phyloP scores from a whole-genome alignment of 2,888 invertebrate species.

The Ceramica pisi region DNA sequence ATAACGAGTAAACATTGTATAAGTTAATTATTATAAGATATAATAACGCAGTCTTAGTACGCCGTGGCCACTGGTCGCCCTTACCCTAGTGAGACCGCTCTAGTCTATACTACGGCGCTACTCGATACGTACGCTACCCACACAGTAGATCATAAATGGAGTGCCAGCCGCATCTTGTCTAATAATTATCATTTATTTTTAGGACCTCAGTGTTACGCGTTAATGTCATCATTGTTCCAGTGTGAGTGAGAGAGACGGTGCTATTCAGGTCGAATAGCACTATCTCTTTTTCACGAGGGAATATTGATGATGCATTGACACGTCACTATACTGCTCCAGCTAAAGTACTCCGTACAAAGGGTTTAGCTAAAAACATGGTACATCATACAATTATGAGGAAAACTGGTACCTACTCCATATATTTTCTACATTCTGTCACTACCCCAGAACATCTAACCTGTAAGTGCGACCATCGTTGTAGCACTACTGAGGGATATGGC shows the following conservation, averaged over 20 bases:
- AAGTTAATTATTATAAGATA: constrained; percentile 68
- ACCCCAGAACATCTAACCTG: constrained; percentile 80
- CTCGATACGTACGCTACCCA: constrained; percentile 75
- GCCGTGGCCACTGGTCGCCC: constrained; percentile 77
- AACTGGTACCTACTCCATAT: constrained; percentile 41
- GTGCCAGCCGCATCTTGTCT: background rate
- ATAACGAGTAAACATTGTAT: constrained; percentile 85
- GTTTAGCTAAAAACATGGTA: background rate
- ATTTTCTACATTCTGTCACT: constrained; percentile 61
- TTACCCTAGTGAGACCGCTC: constrained; percentile 82
- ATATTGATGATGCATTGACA: background rate
- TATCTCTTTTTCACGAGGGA: background rate
- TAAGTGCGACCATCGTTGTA: constrained; percentile 67
- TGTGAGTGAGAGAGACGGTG: background rate
- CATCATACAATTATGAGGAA: background rate
- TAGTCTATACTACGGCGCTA: constrained; percentile 79
- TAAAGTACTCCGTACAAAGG: background rate
- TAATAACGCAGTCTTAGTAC: constrained; percentile 88
- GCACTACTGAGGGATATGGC: constrained; percentile 60
- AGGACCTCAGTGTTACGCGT: background rate
- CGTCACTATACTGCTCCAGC: too few species aligned
- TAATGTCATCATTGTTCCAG: background rate
- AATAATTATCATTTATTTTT: background rate
- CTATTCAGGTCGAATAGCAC: background rate
- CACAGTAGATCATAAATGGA: constrained; percentile 37